These are phyloP conservation scores for Cygnus atratus DNA, from an alignment of 2,113 vertebrate species.

Conservation along the genomic window DNA sequence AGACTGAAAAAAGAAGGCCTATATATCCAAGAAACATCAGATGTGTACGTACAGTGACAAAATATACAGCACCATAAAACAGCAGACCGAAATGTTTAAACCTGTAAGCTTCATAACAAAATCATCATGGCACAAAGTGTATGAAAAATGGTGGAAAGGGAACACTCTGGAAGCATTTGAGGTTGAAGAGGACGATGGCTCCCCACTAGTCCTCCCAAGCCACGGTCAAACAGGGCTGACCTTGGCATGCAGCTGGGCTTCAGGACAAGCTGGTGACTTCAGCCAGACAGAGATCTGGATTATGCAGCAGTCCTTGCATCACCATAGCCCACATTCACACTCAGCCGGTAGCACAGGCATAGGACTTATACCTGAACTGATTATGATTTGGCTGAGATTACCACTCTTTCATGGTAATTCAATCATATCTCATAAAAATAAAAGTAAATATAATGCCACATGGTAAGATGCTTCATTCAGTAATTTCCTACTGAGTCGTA, in stretches of 20 bases:
- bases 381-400: background rate
- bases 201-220: background rate
- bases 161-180: background rate
- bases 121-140: background rate
- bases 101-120: background rate
- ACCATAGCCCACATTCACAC: background rate
- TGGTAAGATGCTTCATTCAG: background rate
- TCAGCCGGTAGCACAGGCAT: background rate
- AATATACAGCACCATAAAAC: background rate
- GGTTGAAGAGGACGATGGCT: background rate
- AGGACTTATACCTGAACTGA: background rate
- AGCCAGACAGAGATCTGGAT: background rate
- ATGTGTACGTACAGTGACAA: background rate
- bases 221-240: accelerated
- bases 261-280: background rate
- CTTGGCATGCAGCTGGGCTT: background rate
- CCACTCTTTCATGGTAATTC: background rate
- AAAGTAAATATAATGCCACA: background rate
- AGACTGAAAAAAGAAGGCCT: background rate
- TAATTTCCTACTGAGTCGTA: background rate
- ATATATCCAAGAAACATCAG: background rate
- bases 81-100: background rate
- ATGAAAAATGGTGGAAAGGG: background rate
- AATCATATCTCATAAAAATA: background rate
- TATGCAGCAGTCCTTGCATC: background rate